These are phyloP conservation scores for Calycopis cecrops DNA, from an alignment of 1,140 invertebrate genomes.

Conservation along the genomic window DNA sequence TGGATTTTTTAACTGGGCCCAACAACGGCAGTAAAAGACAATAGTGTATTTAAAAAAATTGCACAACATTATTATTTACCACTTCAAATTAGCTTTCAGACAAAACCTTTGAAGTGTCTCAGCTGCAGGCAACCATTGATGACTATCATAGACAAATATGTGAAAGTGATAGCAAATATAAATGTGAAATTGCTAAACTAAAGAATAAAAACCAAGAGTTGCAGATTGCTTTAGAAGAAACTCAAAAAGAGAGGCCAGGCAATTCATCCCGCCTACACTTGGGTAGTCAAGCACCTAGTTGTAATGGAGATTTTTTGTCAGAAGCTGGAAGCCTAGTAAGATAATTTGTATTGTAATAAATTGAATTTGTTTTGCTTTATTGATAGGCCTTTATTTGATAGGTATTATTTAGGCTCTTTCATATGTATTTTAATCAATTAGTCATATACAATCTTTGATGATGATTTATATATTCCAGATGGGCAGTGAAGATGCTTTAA, in stretches of 20 bases:
- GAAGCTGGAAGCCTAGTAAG: conserved; percentile 70
- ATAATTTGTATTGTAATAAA: conserved; percentile 16
- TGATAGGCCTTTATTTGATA: not conserved
- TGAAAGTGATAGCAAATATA: conserved; percentile 76
- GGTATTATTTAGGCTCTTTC: not conserved
- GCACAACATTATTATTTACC: not conserved
- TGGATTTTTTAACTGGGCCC: too few relatives aligned
- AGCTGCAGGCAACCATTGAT: conserved; percentile 78
- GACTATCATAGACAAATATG: conserved; percentile 80
- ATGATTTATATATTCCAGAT: conserved; percentile 48
- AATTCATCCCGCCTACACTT: conserved; percentile 47
- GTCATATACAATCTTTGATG: too few relatives aligned
- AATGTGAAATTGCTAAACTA: conserved; percentile 72
- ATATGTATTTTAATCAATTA: too few relatives aligned
- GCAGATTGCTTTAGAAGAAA: conserved; percentile 67
- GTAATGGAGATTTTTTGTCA: conserved; percentile 70
- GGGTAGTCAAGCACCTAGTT: conserved; percentile 55
- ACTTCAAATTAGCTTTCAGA: conserved; percentile 77
- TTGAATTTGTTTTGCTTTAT: too few relatives aligned
- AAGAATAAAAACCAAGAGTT: conserved; percentile 73
- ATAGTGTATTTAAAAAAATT: too few relatives aligned
- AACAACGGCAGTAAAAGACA: too few relatives aligned
- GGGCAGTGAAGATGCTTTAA: conserved; percentile 77
- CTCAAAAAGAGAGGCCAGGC: conserved; percentile 55
- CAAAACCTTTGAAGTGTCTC: conserved; percentile 83